phyloP scores from a whole-genome alignment of 2,113 vertebrate genomes.

The Nesoenas mayeri region DNA sequence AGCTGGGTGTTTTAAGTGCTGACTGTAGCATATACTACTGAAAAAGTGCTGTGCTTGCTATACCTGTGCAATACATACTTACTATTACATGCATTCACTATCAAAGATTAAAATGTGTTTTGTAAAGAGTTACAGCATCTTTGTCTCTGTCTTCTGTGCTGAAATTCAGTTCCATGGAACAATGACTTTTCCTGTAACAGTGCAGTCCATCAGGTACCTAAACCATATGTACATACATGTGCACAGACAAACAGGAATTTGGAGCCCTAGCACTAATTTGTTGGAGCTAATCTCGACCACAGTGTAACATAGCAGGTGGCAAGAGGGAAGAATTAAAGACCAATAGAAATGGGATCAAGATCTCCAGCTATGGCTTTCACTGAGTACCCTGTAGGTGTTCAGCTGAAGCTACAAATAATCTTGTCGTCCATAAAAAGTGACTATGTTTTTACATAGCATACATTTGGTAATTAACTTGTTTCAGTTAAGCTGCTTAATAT shows the following conservation, averaged over 20 bases:
- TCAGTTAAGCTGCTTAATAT: slow-evolving; percentile 35
- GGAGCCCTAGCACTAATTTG: neutral
- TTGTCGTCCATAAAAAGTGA: neutral
- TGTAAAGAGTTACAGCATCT: neutral
- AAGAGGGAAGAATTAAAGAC: neutral
- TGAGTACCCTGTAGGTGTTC: neutral
- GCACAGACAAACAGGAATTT: neutral
- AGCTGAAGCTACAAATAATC: neutral
- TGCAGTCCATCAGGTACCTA: neutral
- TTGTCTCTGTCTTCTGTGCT: neutral
- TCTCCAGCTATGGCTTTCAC: neutral
- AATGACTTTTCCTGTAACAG: neutral
- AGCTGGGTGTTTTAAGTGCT: neutral
- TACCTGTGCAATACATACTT: neutral
- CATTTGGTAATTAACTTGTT: slow-evolving; percentile 5
- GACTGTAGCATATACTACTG: neutral
- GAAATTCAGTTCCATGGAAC: fast-evolving
- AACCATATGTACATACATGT: no score
- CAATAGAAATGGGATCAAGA: neutral
- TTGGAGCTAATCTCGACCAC: neutral
- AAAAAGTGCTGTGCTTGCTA: neutral
- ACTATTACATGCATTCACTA: neutral
- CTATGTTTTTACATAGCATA: neutral
- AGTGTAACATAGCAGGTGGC: neutral
- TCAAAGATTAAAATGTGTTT: neutral